phyloP scores from a whole-genome alignment of 35 echinoderm and acorn worm species.

The Heliocidaris tuberculata region DNA sequence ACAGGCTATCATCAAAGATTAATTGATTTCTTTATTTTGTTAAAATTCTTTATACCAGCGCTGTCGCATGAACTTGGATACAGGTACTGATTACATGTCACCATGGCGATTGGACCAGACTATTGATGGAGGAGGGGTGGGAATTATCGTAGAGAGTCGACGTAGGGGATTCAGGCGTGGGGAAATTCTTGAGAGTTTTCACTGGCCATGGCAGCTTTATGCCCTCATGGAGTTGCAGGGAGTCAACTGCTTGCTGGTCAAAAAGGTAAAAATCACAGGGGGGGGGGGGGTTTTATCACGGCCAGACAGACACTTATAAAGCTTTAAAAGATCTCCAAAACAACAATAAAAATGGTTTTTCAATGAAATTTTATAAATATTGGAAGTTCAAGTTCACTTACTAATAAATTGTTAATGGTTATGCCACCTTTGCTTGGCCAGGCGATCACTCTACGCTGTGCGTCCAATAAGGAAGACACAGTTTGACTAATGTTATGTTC shows the following conservation, averaged over 20 bases:
- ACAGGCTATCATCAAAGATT: too few relatives aligned
- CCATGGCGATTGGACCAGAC: conserved; percentile 76
- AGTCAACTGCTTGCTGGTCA: conserved; percentile 86
- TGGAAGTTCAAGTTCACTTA: background rate
- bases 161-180: conserved; percentile 65
- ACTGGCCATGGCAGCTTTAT: conserved; percentile 96
- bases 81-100: conserved; percentile 90
- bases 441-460: too few relatives aligned
- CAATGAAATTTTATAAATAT: background rate
- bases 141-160: conserved; percentile 77
- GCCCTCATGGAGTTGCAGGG: conserved; percentile 76
- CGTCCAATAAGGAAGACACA: too few relatives aligned
- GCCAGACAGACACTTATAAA: background rate
- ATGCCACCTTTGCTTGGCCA: too few relatives aligned
- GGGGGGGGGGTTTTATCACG: background rate
- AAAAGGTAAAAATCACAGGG: conserved; percentile 56
- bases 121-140: conserved; percentile 93
- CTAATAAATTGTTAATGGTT: background rate
- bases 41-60: conserved; percentile 44
- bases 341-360: background rate
- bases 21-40: background rate
- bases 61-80: conserved; percentile 83
- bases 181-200: conserved; percentile 93
- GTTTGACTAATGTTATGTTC: too few relatives aligned
- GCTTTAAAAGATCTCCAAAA: background rate